Evolutionary conservation across 2,888 invertebrate genomes (phyloP), one percentile per base, ranked within the genome.

Genomic region (Lasioglossum malachurum): DNA sequence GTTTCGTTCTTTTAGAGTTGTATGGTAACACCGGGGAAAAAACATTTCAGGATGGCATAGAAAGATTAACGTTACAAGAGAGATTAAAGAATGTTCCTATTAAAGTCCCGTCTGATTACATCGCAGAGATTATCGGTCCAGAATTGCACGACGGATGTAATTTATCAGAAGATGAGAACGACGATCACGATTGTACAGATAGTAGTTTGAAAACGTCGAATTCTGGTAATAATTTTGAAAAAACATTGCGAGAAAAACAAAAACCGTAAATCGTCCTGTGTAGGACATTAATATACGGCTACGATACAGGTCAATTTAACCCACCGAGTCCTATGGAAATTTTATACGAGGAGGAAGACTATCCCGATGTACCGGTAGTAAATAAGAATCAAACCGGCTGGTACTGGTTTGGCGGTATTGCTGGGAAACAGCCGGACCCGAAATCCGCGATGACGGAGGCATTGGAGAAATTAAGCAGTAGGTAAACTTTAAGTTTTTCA

Each of bases 401-500:
- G 98, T 97, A 97, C 95, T 98, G 98, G 97, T 97, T 98, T 79
- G 97, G 98, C 35, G 98, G 98, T 60, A 96, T 98, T 82, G 97
- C 97, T 87, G 98, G 98, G 38, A 96, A 97, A 92, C 97, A 97
- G 78, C 94, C 96, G 23, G 97, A 97, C 93, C 96, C 97, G 16
- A 96, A 96, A 82, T 95, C 96, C 87, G 97, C 98, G 27, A 97
- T 98, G 93, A 96, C 96, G 89, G 96, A 97, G 91, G 98, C 98
- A 75, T 96, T 98, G 96, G 96, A 97, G 91, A 97, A 97, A 96
- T 96, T 98, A 96, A 97, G 97, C 96, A 97, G 97, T 97, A 97
- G 97, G 97, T 97, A 97, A 94, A 94, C 93, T 93, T 94, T 91
- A 71, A 87, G 90, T 92, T 89, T 89, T 91, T 78, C 80, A 79